Percentiles rank a stretch among this genome's conserved stretches.
phyloP scores from a whole-genome alignment of 2,113 vertebrate genomes.

The Pampusana beccarii region DNA sequence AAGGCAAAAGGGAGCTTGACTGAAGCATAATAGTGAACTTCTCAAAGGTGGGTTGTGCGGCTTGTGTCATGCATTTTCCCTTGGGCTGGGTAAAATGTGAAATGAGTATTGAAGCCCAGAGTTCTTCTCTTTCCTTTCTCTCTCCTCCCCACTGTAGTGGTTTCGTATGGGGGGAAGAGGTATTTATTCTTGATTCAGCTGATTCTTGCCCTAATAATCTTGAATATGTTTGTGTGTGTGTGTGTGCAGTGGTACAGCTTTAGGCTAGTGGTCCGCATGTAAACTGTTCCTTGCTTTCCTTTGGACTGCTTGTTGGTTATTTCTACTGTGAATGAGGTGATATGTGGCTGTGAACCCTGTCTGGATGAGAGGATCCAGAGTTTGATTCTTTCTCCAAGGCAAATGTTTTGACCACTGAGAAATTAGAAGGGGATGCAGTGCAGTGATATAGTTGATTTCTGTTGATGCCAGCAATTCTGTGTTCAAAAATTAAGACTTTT shows the following conservation, averaged over 20 bases:
- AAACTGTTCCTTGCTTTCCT: neutral
- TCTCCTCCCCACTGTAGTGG: rapidly evolving
- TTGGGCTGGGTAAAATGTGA: neutral
- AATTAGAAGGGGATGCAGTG: neutral
- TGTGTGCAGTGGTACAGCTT: neutral
- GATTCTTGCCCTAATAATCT: neutral
- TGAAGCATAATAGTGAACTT: neutral
- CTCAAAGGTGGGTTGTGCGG: neutral
- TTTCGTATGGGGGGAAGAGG: rapidly evolving
- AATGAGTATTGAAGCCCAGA: neutral
- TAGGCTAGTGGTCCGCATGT: neutral
- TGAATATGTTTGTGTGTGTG: neutral
- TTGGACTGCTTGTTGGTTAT: neutral
- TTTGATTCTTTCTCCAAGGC: neutral
- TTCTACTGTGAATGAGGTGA: neutral
- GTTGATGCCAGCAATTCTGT: neutral
- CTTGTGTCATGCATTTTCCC: rapidly evolving
- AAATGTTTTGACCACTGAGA: neutral
- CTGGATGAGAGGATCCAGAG: neutral
- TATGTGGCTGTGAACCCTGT: neutral
- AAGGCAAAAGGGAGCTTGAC: neutral
- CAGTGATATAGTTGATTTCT: neutral
- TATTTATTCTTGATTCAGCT: neutral
- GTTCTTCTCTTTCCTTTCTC: neutral
- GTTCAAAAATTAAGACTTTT: neutral